Evolutionary conservation across 1,140 invertebrate genomes (phyloP).

Genomic region (Trachymyrmex septentrionalis): DNA sequence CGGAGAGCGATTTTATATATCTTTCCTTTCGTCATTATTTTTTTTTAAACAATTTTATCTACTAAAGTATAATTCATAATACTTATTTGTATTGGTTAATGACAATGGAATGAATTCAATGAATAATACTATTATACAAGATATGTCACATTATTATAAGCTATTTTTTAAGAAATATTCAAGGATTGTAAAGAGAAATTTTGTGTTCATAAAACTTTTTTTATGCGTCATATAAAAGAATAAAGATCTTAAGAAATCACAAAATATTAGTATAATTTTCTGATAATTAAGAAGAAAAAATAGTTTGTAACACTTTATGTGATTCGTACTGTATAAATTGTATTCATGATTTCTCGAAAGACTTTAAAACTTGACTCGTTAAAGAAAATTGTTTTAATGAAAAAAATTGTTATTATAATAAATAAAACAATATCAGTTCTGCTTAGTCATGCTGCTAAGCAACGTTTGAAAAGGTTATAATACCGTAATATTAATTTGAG

Average conservation of each 20-base stretch:
- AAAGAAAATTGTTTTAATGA: background rate
- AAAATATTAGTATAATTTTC: background rate
- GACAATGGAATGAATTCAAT: slow-evolving; percentile 10
- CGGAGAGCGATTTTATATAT: background rate
- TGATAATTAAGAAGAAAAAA: slow-evolving; percentile 9
- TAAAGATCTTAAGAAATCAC: background rate
- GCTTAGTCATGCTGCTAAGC: background rate
- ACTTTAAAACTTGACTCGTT: slow-evolving; percentile 7
- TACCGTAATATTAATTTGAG: slow-evolving; percentile 66
- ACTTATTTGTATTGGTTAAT: slow-evolving; percentile 19
- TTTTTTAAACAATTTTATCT: slow-evolving; percentile 10
- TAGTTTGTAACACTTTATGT: background rate
- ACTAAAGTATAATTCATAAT: slow-evolving; percentile 34
- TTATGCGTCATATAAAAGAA: background rate
- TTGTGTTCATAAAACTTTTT: background rate
- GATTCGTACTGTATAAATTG: background rate
- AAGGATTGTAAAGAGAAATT: background rate
- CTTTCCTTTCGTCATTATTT: background rate
- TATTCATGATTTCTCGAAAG: background rate
- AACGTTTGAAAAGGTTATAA: background rate
- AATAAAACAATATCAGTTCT: slow-evolving; percentile 40
- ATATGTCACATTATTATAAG: slow-evolving; percentile 20
- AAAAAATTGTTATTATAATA: slow-evolving; percentile 11
- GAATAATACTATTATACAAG: slow-evolving; percentile 28
- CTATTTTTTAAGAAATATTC: background rate